These are phyloP conservation scores for Bombus turneri DNA, from an alignment of 1,140 invertebrate species.

Conservation along the genomic window DNA sequence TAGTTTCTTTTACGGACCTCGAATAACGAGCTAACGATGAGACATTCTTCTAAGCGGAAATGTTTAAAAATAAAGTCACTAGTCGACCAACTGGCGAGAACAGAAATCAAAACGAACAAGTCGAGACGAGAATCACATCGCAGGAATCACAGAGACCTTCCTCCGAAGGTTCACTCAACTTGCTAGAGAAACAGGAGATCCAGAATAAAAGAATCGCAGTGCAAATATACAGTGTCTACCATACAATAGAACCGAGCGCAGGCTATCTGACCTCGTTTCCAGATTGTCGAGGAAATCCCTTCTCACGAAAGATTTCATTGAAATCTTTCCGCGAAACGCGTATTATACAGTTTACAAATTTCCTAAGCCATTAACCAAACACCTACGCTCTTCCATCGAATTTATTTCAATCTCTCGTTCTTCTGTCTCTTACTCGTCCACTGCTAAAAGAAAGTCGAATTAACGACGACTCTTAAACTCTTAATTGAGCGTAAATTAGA, in stretches of 20 bases:
- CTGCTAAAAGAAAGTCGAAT: too few relatives aligned
- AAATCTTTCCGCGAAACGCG: not conserved
- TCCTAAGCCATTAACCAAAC: too few relatives aligned
- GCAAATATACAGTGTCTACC: not conserved
- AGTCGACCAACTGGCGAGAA: not conserved
- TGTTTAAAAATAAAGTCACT: slow-evolving; percentile 3
- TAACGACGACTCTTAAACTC: too few relatives aligned
- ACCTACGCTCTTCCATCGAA: too few relatives aligned
- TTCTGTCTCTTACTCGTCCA: too few relatives aligned
- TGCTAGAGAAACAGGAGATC: not conserved
- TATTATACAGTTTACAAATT: not conserved
- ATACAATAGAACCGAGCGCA: not conserved
- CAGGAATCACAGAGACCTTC: not conserved
- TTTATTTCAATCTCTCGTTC: too few relatives aligned
- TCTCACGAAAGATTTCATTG: not conserved
- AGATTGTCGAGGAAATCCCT: not conserved
- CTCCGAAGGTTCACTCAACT: not conserved
- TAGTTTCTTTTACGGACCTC: not conserved
- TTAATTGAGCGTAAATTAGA: too few relatives aligned
- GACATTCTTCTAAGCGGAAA: not conserved
- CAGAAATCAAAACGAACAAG: not conserved
- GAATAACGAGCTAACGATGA: not conserved
- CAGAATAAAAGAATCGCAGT: not conserved
- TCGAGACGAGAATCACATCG: not conserved
- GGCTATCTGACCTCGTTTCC: not conserved